Percentiles rank a stretch among this genome's conserved stretches.
Conservation (phyloP, 2,113 vertebrate species). For the Phainopepla nitens region DNA sequence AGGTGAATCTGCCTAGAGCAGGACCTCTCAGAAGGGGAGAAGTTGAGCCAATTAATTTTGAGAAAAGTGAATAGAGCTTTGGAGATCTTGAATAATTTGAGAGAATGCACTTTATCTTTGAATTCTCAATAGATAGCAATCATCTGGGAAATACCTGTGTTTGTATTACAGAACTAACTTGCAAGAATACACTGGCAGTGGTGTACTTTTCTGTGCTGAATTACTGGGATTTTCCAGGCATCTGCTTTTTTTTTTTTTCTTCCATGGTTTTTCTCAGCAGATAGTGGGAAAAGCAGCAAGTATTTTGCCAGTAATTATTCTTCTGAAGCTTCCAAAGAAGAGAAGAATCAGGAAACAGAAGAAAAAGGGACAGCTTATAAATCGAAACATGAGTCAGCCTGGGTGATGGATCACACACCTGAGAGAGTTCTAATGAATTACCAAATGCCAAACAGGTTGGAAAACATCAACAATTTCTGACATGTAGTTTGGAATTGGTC, state of each 20-base stretch:
- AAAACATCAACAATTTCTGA: slow-evolving; percentile 3
- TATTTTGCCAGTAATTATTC: slow-evolving; percentile 80
- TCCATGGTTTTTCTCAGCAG: slow-evolving; percentile 22
- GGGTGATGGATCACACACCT: slow-evolving; percentile 76
- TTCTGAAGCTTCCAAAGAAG: slow-evolving; percentile 70
- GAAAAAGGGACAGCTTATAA: slow-evolving; percentile 53
- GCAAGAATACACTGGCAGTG: background rate
- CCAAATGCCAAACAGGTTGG: slow-evolving; percentile 84
- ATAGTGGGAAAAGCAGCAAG: slow-evolving; percentile 77
- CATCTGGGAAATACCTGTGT: background rate
- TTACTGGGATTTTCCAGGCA: background rate
- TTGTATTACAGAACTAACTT: background rate
- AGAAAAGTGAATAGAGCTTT: background rate
- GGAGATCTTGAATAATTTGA: background rate
- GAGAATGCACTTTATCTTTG: background rate
- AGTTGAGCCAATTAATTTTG: background rate
- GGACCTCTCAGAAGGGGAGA: background rate
- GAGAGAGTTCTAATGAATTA: slow-evolving; percentile 83
- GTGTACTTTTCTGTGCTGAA: background rate
- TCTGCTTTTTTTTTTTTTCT: background rate
- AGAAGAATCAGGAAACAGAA: slow-evolving; percentile 50
- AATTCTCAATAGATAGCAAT: background rate
- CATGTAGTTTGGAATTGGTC: background rate
- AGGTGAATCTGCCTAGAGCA: background rate
- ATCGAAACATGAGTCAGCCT: slow-evolving; percentile 73